A percentile compares a stretch with the other conserved stretches of the same genome.
Evolutionary conservation across 2,113 vertebrate genomes (phyloP).

Genomic region (Burhinus oedicnemus): DNA sequence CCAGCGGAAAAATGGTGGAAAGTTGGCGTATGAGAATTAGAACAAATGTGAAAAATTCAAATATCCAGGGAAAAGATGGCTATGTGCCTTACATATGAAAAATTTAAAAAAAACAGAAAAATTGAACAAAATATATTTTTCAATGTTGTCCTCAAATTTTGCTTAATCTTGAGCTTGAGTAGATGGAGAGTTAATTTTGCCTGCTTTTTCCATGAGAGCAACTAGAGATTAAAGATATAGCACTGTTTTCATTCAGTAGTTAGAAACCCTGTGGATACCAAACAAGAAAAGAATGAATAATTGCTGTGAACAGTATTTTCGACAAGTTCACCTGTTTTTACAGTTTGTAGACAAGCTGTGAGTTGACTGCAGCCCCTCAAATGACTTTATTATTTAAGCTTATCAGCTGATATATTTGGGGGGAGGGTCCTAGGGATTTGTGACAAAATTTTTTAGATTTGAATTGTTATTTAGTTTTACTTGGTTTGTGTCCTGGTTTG

Average conservation of each 20-base stretch:
- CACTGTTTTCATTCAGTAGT: neutral
- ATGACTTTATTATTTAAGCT: neutral
- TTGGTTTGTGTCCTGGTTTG: neutral
- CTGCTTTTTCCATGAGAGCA: neutral
- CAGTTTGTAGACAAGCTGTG: neutral
- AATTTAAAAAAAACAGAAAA: neutral
- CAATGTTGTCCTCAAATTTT: neutral
- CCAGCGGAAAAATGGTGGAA: neutral
- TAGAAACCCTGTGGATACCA: neutral
- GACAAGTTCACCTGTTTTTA: neutral
- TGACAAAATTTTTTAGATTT: neutral
- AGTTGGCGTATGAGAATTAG: neutral
- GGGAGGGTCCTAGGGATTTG: accelerated
- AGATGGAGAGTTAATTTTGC: neutral
- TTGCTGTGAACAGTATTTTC: neutral
- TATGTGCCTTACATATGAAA: neutral
- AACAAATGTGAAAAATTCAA: neutral
- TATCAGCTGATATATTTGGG: neutral
- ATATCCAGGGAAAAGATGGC: neutral
- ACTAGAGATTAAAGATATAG: neutral
- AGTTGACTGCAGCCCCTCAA: neutral
- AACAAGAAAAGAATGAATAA: neutral
- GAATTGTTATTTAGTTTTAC: neutral
- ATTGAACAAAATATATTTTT: neutral
- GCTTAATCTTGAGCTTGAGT: neutral